Evolutionary conservation across 2,888 invertebrate species (phyloP).

Genomic region (Tachina fera): DNA sequence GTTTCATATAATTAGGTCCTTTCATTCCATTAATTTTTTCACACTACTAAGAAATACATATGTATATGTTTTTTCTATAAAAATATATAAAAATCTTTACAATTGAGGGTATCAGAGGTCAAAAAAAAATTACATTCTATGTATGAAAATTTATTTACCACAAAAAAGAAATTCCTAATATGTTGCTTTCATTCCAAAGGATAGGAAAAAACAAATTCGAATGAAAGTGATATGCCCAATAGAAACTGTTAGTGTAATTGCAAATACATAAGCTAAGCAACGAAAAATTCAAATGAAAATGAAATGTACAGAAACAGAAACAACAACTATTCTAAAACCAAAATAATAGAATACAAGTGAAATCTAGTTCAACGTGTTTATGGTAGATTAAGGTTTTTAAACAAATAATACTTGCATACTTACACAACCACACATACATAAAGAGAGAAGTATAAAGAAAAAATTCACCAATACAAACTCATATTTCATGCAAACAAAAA

Average conservation of each 20-base stretch:
- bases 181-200: conserved; percentile 11
- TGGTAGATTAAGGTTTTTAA: conserved; percentile 62
- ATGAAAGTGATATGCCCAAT: conserved; percentile 7
- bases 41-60: no score
- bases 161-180: background rate
- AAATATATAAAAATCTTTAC: background rate
- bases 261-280: conserved; percentile 35
- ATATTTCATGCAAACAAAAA: background rate
- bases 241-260: conserved; percentile 62
- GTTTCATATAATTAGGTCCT: no score
- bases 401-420: conserved; percentile 33
- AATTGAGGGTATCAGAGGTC: background rate
- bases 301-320: conserved; percentile 1
- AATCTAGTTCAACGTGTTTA: conserved; percentile 68
- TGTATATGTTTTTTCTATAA: background rate
- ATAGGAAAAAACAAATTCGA: background rate
- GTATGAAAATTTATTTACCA: background rate
- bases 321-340: conserved; percentile 26
- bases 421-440: background rate
- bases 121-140: background rate
- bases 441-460: background rate
- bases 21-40: no score
- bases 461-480: background rate
- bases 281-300: conserved; percentile 31
- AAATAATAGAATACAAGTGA: conserved; percentile 45